Conservation (phyloP, 2,113 vertebrate species). For the Oryctolagus cuniculus region DNA sequence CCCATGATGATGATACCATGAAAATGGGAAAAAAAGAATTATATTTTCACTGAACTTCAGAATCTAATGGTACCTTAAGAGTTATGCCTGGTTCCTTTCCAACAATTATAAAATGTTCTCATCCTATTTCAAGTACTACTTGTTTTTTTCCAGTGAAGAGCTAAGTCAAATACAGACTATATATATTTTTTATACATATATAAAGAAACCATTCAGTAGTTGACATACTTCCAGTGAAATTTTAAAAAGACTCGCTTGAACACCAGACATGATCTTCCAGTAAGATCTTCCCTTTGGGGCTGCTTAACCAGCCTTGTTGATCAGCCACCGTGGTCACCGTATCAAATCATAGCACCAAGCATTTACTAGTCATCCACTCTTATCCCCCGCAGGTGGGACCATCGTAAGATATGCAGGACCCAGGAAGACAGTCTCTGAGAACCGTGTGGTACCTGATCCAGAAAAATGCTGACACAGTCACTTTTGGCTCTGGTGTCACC, state of each 20-base stretch:
- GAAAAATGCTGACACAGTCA: background rate
- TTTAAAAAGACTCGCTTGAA: slow-evolving; percentile 53
- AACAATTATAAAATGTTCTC: slow-evolving; percentile 27
- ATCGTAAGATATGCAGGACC: background rate
- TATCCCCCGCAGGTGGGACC: background rate
- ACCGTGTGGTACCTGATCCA: background rate
- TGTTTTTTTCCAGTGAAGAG: background rate
- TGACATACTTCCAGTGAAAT: slow-evolving; percentile 43
- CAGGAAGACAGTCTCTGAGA: background rate
- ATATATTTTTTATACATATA: background rate
- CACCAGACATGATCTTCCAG: slow-evolving; percentile 17
- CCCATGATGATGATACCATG: background rate
- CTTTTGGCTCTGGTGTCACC: background rate
- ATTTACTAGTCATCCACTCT: background rate
- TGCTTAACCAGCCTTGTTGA: background rate
- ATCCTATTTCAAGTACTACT: slow-evolving; percentile 19
- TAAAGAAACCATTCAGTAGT: background rate
- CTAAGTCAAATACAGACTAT: background rate
- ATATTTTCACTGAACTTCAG: slow-evolving; percentile 46
- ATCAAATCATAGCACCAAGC: background rate
- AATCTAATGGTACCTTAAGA: slow-evolving; percentile 1
- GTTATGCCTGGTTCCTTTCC: background rate
- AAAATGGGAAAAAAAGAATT: background rate
- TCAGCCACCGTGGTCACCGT: background rate
- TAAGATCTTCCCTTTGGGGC: slow-evolving; percentile 19